Evolutionary conservation across 2,797 vertebrate species (phyloP), one percentile per base, ranked within the genome.

Genomic region (Scolopax bukidnonensis): DNA sequence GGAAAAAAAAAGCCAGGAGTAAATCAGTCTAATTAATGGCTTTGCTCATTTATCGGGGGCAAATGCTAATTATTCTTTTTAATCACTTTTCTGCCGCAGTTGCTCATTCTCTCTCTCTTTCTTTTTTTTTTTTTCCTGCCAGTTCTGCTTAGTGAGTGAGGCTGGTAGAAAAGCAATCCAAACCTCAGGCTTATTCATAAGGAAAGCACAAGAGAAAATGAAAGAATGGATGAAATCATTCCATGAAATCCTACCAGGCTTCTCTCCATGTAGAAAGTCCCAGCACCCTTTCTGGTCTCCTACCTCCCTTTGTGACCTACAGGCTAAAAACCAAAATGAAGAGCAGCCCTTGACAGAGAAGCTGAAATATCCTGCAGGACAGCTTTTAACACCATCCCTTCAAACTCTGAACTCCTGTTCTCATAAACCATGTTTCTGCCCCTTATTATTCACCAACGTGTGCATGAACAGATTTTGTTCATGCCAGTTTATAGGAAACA

Each of bases 61-160:
- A 97, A 98, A 98, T 98, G 98, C 98, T 99, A 98, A 98, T 98
- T 99, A 98, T 98, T 98, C 98, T 98, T 99, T 98, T 98, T 98
- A 99, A 99, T 99, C 98, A 98, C 98, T 98, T 98, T 98, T 98
- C 98, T 98, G 98, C 97, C 93, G 94, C 98, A 97, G 97, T 98
- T 96, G 95, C 94, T 97, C 80, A 70, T 96, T 96, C 86, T 74
- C 63, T 56, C 51, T 97, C 61, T 43, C 17, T 61, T 40, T 40
- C 12, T 40, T 90, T 87, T 97, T 61, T 76, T 63, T 56, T 54
- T 63, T 53, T 4, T 4, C 51, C 97, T 96, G 98, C 97, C 94
- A 89, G 94, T 89, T 96, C 94, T 24, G 90, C 91, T 93, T 92
- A 93, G 69, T n/a, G 76, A 89, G 84, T 90, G 84, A 92, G 74